These are phyloP conservation scores for Cyanoramphus novaezelandiae DNA, from an alignment of 2,113 vertebrate genomes.

Conservation along the genomic window DNA sequence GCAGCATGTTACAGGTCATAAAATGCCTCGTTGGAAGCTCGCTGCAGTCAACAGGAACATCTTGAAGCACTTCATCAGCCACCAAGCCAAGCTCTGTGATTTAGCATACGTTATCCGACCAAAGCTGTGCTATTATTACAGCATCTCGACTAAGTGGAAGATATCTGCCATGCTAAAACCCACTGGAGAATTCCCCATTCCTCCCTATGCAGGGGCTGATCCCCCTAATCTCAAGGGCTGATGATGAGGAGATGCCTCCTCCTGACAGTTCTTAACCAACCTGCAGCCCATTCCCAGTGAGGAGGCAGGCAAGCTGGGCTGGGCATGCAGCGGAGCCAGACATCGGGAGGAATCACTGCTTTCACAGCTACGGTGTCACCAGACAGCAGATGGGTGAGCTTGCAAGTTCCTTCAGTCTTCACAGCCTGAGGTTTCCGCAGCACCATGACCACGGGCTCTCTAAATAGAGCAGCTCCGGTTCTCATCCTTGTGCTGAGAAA, in stretches of 20 bases:
- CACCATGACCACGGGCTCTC: rapidly evolving
- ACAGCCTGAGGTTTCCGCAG: not conserved
- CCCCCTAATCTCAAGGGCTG: rapidly evolving
- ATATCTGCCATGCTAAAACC: not conserved
- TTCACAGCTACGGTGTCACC: not conserved
- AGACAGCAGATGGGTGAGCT: constrained; percentile 4
- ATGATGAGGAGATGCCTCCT: not conserved
- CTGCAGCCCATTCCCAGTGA: not conserved
- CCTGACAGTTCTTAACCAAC: rapidly evolving
- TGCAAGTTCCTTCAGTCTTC: not conserved
- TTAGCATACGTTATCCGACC: rapidly evolving
- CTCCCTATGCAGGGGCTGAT: rapidly evolving
- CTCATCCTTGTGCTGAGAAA: not conserved
- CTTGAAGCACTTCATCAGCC: not conserved
- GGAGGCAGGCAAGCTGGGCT: not conserved
- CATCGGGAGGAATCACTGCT: rapidly evolving
- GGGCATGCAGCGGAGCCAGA: not conserved
- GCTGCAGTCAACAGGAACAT: rapidly evolving
- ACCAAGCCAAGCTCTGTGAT: rapidly evolving
- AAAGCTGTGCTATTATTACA: rapidly evolving
- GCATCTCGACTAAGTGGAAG: not conserved
- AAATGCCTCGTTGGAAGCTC: not conserved
- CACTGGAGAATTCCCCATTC: not conserved
- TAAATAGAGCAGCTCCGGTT: rapidly evolving
- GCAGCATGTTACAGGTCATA: not conserved